Evolutionary conservation across 2,113 vertebrate species (phyloP).

Genomic region (Muntiacus reevesi): DNA sequence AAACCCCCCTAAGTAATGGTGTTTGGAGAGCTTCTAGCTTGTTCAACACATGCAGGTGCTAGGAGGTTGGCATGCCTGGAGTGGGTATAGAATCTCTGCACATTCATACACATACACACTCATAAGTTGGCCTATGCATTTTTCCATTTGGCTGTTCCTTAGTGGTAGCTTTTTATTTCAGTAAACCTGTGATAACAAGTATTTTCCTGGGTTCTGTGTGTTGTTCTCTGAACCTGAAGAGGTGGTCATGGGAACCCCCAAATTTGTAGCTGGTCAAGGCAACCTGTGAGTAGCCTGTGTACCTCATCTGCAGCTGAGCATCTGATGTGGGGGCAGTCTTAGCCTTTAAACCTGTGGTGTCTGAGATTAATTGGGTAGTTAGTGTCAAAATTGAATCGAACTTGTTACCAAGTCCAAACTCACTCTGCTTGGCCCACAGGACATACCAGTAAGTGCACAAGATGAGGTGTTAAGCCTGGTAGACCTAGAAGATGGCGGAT

Average conservation of each 20-base stretch:
- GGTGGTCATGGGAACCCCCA: neutral
- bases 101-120: neutral
- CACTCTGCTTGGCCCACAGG: neutral
- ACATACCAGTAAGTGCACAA: neutral
- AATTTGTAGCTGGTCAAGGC: neutral
- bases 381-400: neutral
- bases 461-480: neutral
- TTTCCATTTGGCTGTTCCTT: neutral
- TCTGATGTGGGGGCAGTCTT: neutral
- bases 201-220: neutral
- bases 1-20: neutral
- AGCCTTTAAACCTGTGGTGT: neutral
- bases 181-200: neutral
- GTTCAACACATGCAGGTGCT: neutral
- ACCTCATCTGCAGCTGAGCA: neutral
- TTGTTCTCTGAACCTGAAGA: neutral
- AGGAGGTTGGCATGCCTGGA: neutral
- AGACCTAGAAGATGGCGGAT: neutral
- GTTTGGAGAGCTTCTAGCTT: neutral
- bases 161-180: neutral
- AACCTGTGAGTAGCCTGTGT: neutral
- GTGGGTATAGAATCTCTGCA: neutral
- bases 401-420: neutral
- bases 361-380: neutral
- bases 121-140: neutral